Evolutionary conservation across 2,888 invertebrate species (phyloP).

Genomic region (Celastrina argiolus): DNA sequence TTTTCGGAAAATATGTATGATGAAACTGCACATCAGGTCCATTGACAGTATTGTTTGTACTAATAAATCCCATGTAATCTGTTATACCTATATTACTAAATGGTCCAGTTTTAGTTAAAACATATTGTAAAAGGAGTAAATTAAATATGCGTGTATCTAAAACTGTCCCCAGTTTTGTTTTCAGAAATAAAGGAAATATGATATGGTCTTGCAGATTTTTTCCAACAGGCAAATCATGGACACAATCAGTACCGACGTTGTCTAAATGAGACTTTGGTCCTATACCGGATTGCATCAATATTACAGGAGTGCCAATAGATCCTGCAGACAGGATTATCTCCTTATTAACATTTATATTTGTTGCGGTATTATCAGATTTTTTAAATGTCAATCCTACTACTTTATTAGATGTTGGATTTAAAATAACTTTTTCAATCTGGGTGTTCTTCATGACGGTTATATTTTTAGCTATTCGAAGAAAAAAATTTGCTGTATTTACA

Average conservation of each 20-base stretch:
- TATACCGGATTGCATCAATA: constrained; percentile 73
- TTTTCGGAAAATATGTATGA: constrained; percentile 47
- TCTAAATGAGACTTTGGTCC: constrained; percentile 58
- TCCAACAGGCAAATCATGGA: constrained; percentile 64
- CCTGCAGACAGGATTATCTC: constrained; percentile 74
- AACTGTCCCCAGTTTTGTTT: constrained; percentile 35
- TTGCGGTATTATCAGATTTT: constrained; percentile 45
- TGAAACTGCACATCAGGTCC: constrained; percentile 75
- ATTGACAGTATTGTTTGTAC: constrained; percentile 54
- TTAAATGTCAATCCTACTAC: constrained; percentile 58
- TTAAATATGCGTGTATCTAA: constrained; percentile 38
- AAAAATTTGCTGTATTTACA: constrained; percentile 71
- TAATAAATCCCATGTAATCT: constrained; percentile 72
- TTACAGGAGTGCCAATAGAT: constrained; percentile 66
- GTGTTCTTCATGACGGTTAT: constrained; percentile 67
- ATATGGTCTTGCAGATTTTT: constrained; percentile 74
- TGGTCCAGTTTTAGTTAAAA: constrained; percentile 64
- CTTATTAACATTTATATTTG: constrained; percentile 52
- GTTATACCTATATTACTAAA: constrained; percentile 58
- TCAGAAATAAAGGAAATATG: constrained; percentile 45
- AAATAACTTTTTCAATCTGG: constrained; percentile 64
- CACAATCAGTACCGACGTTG: constrained; percentile 48
- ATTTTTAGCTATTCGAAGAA: constrained; percentile 49
- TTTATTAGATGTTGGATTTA: constrained; percentile 59
- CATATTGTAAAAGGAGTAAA: constrained; percentile 61